Percentiles rank a stretch among this genome's conserved stretches.
Conservation (phyloP, 2,888 invertebrate species). For the Cinara cedri region DNA sequence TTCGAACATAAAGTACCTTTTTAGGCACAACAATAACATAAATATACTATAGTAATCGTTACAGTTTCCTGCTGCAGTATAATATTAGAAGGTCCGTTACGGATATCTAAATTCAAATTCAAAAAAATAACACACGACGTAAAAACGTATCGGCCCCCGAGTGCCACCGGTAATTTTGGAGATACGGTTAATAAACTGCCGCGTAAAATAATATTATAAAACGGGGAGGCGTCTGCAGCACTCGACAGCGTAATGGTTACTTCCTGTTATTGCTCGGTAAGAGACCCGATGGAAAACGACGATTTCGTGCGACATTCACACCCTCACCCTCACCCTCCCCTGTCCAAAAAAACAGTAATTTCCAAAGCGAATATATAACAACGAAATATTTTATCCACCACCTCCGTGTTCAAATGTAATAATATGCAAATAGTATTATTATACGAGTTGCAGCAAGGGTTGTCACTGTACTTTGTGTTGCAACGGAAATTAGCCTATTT, state of each 20-base stretch:
- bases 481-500: constrained; percentile 30
- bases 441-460: not conserved
- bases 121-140: constrained; percentile 4
- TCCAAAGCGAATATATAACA: constrained; percentile 14
- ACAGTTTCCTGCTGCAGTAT: constrained; percentile 40
- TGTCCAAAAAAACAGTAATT: constrained; percentile 5
- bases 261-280: constrained; percentile 1
- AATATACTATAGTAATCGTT: constrained; percentile 3
- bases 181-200: constrained; percentile 47
- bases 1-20: not conserved
- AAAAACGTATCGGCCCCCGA: constrained; percentile 17
- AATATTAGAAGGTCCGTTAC: constrained; percentile 25
- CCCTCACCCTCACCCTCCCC: not conserved
- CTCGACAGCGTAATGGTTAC: constrained; percentile 37
- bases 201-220: too few species aligned
- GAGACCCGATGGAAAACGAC: too few species aligned
- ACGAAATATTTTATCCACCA: too few species aligned
- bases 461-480: not conserved
- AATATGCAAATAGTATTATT: constrained; percentile 13
- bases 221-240: constrained; percentile 23
- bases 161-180: constrained; percentile 3
- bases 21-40: not conserved
- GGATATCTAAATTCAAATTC: constrained; percentile 26
- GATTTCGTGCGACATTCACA: too few species aligned
- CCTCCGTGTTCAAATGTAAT: not conserved